phyloP scores from a whole-genome alignment of 2,113 vertebrate genomes.

The Falcunculus frontatus region DNA sequence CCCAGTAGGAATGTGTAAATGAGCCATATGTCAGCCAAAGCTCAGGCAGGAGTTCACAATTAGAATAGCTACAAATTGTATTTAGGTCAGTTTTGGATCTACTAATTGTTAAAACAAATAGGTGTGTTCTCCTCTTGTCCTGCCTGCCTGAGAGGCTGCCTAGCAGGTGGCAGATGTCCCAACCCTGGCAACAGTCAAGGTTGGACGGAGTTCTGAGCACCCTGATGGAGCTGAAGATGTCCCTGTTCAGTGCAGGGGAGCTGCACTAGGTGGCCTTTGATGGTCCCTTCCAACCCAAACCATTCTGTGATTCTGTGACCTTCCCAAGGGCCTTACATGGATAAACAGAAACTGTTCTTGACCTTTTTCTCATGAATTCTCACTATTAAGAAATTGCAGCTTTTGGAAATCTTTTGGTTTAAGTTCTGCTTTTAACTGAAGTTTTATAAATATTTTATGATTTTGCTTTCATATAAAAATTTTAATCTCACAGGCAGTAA shows the following conservation, averaged over 20 bases:
- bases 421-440: background rate
- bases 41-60: background rate
- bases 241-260: background rate
- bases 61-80: background rate
- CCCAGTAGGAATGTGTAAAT: background rate
- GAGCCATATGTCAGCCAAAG: background rate
- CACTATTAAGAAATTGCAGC: background rate
- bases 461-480: background rate
- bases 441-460: background rate
- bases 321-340: background rate
- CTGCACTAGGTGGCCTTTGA: background rate
- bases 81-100: background rate
- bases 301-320: background rate
- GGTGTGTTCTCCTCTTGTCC: background rate
- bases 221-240: background rate
- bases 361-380: background rate
- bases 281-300: background rate
- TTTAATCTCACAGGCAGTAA: background rate
- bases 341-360: background rate
- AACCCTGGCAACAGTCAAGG: background rate
- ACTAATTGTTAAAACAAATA: background rate
- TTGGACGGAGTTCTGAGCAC: background rate
- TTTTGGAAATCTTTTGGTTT: background rate
- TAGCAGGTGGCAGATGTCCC: background rate
- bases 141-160: background rate